phyloP scores from a whole-genome alignment of 2,888 invertebrate species.

The Yponomeuta cagnagella region DNA sequence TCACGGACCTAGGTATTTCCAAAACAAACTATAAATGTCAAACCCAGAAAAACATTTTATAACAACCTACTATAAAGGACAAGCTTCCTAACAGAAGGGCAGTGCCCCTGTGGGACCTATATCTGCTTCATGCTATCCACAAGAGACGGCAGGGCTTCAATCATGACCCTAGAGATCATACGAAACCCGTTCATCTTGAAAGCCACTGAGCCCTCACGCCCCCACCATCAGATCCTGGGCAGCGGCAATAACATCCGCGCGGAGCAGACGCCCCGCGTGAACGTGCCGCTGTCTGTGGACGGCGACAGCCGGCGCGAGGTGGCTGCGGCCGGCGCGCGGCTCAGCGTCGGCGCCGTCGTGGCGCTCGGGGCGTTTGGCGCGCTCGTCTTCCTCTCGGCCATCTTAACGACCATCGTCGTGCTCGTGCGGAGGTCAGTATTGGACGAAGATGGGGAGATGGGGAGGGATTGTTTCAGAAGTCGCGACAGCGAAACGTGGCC shows the following conservation, averaged over 20 bases:
- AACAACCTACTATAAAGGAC: too few species aligned
- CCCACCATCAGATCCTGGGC: conserved; percentile 52
- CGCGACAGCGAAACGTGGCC: too few species aligned
- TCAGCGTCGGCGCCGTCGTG: conserved; percentile 91
- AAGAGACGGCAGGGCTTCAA: too few species aligned
- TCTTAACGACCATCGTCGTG: conserved; percentile 91
- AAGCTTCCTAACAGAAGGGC: too few species aligned
- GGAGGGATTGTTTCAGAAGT: too few species aligned
- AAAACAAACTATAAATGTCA: too few species aligned
- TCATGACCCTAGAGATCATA: too few species aligned
- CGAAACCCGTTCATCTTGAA: too few species aligned
- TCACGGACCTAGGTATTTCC: too few species aligned
- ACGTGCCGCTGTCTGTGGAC: conserved; percentile 80
- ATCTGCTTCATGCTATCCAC: too few species aligned
- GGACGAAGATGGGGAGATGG: not conserved
- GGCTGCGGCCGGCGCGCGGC: conserved; percentile 81
- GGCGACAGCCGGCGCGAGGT: conserved; percentile 74
- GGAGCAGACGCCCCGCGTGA: conserved; percentile 80
- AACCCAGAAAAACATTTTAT: too few species aligned
- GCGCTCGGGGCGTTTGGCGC: conserved; percentile 94
- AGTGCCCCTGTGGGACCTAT: too few species aligned
- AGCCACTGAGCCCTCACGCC: not conserved
- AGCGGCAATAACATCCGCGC: conserved; percentile 75
- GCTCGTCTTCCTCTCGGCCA: conserved; percentile 91
- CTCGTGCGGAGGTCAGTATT: conserved; percentile 85